These are phyloP conservation scores for Tautogolabrus adspersus DNA, from an alignment of 2,113 vertebrate genomes.

Conservation along the genomic window DNA sequence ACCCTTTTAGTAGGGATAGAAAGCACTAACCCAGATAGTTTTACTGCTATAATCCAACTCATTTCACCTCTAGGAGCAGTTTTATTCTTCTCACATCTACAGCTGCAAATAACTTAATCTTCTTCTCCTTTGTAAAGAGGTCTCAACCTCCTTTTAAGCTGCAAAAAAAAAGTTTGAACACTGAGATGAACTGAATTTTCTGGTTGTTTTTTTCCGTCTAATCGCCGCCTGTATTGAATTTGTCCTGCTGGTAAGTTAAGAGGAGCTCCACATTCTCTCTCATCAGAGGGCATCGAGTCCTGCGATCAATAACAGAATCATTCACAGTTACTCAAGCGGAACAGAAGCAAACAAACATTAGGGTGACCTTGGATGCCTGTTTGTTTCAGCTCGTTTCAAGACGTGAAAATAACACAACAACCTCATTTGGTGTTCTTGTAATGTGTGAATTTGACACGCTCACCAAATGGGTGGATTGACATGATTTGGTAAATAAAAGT, in stretches of 20 bases:
- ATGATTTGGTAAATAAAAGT: not conserved
- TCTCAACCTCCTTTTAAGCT: not conserved
- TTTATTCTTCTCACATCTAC: not conserved
- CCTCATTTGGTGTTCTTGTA: too few relatives aligned
- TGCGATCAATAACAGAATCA: conserved; percentile 9
- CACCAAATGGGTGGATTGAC: too few relatives aligned
- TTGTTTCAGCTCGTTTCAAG: not conserved
- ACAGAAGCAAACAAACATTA: not conserved
- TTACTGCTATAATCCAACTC: conserved; percentile 3
- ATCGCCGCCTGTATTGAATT: not conserved
- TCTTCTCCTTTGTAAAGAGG: not conserved
- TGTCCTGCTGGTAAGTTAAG: not conserved
- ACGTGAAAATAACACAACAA: not conserved
- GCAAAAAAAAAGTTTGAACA: not conserved
- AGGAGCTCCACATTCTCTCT: not conserved
- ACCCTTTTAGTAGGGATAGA: conserved; percentile 11
- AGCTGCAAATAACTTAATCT: not conserved
- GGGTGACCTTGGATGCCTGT: conserved; percentile 3
- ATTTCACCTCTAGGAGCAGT: not conserved
- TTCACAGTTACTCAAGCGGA: conserved; percentile 1
- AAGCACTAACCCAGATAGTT: conserved; percentile 3
- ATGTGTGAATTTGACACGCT: not conserved
- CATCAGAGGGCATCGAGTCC: conserved; percentile 3
- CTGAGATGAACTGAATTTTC: not conserved
- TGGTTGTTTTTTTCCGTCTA: not conserved